Evolutionary conservation across 2,888 invertebrate genomes (phyloP).

Genomic region (Taphrorychus bicolor): DNA sequence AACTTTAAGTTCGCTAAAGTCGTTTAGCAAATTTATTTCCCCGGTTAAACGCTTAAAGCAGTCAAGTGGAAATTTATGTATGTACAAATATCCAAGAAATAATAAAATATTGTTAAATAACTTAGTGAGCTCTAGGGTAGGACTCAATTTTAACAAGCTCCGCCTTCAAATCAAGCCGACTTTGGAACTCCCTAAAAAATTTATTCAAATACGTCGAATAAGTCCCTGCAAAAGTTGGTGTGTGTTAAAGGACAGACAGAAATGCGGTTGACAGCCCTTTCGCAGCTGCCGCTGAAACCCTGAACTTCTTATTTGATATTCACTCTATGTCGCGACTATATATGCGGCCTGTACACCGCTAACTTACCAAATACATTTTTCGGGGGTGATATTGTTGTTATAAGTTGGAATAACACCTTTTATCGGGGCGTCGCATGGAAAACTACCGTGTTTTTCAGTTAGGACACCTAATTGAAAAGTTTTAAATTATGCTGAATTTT

Average conservation of each 20-base stretch:
- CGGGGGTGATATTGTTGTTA: constrained; percentile 51
- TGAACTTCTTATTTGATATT: constrained; percentile 59
- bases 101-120: not conserved
- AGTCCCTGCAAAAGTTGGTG: constrained; percentile 22
- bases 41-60: not conserved
- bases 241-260: constrained; percentile 49
- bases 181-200: constrained; percentile 13
- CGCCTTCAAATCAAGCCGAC: not conserved
- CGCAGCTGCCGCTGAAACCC: constrained; percentile 57
- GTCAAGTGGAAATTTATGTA: not conserved
- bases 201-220: constrained; percentile 23
- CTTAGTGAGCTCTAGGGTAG: not conserved
- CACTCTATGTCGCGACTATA: constrained; percentile 50
- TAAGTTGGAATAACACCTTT: constrained; percentile 44
- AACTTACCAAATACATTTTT: constrained; percentile 54
- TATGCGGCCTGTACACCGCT: constrained; percentile 50
- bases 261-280: constrained; percentile 57
- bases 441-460: not conserved
- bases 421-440: constrained; percentile 7
- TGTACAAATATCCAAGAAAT: not conserved
- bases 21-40: not conserved
- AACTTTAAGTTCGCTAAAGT: not conserved
- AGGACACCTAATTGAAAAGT: constrained; percentile 1
- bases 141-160: not conserved
- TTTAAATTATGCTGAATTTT: not conserved